Conservation (phyloP, 2,888 invertebrate species). For the Hirtodrosophila alboralis region DNA sequence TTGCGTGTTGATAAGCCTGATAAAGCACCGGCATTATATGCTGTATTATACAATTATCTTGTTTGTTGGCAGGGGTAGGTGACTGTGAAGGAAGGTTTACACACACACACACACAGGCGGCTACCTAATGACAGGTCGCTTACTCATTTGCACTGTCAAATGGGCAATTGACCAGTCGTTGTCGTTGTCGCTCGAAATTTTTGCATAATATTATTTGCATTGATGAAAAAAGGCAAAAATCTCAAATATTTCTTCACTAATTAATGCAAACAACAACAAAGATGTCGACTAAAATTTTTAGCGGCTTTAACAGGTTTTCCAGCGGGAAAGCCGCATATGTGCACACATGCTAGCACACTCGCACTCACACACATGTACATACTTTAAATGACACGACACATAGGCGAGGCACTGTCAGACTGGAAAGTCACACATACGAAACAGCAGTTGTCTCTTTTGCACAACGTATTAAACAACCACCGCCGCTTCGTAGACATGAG, state of each 20-base stretch:
- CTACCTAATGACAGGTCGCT: constrained; percentile 27
- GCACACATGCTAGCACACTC: constrained; percentile 50
- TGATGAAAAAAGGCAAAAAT: constrained; percentile 65
- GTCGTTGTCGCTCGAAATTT: constrained; percentile 46
- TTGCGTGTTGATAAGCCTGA: constrained; percentile 73
- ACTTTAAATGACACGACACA: constrained; percentile 33
- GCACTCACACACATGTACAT: constrained; percentile 50
- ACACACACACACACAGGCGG: constrained; percentile 8
- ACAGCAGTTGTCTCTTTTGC: constrained; percentile 58
- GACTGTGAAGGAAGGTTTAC: constrained; percentile 11
- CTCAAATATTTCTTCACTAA: constrained; percentile 74
- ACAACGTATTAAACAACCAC: constrained; percentile 44
- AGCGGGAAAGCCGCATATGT: constrained; percentile 56
- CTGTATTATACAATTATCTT: constrained; percentile 66
- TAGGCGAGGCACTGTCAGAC: constrained; percentile 69
- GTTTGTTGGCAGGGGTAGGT: constrained; percentile 31
- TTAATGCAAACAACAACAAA: constrained; percentile 76
- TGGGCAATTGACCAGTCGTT: constrained; percentile 25
- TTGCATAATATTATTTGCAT: constrained; percentile 71
- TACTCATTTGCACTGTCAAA: constrained; percentile 53
- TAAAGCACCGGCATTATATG: constrained; percentile 70
- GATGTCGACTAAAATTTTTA: constrained; percentile 68
- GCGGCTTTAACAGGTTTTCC: constrained; percentile 79
- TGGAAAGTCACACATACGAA: constrained; percentile 58
- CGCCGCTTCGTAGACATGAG: constrained; percentile 56